Evolutionary conservation across 2,888 invertebrate genomes (phyloP).

Genomic region (Fissipunctia ypsillon): DNA sequence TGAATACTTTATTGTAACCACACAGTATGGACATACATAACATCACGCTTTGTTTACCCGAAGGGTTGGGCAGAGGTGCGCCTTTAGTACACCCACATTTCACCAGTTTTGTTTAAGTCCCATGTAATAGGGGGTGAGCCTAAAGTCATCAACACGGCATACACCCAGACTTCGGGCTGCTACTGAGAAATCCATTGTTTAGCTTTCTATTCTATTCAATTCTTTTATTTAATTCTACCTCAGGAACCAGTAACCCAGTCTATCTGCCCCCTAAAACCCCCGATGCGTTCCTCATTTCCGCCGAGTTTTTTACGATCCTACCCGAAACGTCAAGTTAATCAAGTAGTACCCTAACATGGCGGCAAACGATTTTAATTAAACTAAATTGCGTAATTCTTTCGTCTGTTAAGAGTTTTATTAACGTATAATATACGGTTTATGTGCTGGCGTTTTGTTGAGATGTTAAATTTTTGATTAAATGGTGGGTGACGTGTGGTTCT

Average conservation of each 20-base stretch:
- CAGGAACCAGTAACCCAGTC: constrained; percentile 35
- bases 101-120: too few relatives aligned
- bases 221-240: constrained; percentile 2
- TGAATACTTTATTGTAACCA: too few relatives aligned
- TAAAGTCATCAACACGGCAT: background rate
- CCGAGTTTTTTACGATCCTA: constrained; percentile 79
- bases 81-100: background rate
- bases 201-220: background rate
- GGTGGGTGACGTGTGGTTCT: constrained; percentile 25
- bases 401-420: constrained; percentile 74
- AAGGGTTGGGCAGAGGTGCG: background rate
- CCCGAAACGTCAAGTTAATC: constrained; percentile 82
- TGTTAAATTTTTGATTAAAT: constrained; percentile 56
- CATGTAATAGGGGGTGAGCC: background rate
- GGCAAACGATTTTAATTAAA: constrained; percentile 86
- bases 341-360: constrained; percentile 74
- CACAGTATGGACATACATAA: too few relatives aligned
- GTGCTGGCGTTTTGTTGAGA: constrained; percentile 44
- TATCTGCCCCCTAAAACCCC: constrained; percentile 54
- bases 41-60: background rate
- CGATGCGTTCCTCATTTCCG: constrained; percentile 77
- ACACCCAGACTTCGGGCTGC: background rate
- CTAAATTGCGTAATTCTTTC: constrained; percentile 80
- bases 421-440: constrained; percentile 57
- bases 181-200: background rate